phyloP scores from a whole-genome alignment of 37 sponge, comb jelly and placozoan genomes.

The Geodia barretti region DNA sequence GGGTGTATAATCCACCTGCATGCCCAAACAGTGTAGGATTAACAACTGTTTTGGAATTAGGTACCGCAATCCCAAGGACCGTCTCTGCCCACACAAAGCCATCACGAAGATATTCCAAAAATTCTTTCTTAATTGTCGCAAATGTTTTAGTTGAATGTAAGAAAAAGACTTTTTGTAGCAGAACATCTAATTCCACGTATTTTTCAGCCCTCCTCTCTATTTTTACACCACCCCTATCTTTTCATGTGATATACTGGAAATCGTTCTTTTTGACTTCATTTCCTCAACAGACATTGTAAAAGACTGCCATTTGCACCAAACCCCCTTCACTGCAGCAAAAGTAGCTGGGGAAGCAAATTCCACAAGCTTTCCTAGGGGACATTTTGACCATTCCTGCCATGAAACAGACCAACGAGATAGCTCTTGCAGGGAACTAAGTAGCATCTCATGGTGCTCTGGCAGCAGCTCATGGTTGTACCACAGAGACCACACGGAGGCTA shows the following conservation, averaged over 20 bases:
- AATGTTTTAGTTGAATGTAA: not conserved
- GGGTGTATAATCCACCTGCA: slow-evolving; percentile 23
- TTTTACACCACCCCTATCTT: too few relatives aligned
- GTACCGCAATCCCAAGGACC: not conserved
- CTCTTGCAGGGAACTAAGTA: slow-evolving; percentile 10
- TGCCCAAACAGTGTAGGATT: slow-evolving; percentile 42
- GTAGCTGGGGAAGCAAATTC: not conserved
- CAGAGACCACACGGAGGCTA: slow-evolving; percentile 47
- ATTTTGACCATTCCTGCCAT: slow-evolving; percentile 10
- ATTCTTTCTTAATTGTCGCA: not conserved
- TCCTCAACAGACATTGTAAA: not conserved
- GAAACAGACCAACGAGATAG: not conserved
- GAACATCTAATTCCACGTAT: too few relatives aligned
- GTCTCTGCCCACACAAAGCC: slow-evolving; percentile 42
- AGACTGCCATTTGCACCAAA: slow-evolving; percentile 34
- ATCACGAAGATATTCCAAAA: not conserved
- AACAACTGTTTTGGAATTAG: not conserved
- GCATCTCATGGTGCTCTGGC: slow-evolving; percentile 9
- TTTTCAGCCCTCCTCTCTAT: too few relatives aligned
- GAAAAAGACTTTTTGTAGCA: not conserved
- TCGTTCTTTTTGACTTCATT: not conserved
- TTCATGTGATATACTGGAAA: too few relatives aligned
- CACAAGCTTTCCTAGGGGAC: slow-evolving; percentile 10
- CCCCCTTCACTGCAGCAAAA: not conserved
- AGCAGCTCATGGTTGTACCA: slow-evolving; percentile 57